phyloP scores from a whole-genome alignment of 2,888 invertebrate genomes.

The Agrotis ipsilon region DNA sequence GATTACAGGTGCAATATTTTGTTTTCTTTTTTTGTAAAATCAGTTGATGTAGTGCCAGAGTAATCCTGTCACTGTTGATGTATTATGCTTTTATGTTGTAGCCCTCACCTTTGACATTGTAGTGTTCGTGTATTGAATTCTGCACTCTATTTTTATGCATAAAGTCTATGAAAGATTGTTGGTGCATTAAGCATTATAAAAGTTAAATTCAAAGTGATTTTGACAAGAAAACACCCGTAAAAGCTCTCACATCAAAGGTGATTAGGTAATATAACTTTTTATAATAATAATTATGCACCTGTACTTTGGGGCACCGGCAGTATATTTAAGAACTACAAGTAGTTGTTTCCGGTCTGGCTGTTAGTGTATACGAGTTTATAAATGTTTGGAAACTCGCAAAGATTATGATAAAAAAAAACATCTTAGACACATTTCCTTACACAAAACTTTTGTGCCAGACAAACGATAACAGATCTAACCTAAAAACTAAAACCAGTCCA shows the following conservation, averaged over 20 bases:
- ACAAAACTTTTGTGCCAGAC: too few species aligned
- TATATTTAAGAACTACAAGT: too few species aligned
- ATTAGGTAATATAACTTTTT: too few species aligned
- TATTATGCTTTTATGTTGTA: slow-evolving; percentile 34
- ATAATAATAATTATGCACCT: too few species aligned
- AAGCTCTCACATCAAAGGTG: neutral
- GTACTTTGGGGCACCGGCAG: too few species aligned
- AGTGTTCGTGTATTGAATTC: neutral
- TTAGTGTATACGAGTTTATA: too few species aligned
- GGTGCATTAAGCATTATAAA: neutral
- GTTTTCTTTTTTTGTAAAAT: slow-evolving; percentile 5
- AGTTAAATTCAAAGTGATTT: neutral
- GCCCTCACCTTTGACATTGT: slow-evolving; percentile 3
- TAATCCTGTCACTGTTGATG: slow-evolving; percentile 31
- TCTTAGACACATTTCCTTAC: too few species aligned
- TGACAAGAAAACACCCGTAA: neutral
- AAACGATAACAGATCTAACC: too few species aligned
- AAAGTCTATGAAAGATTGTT: neutral
- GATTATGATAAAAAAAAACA: too few species aligned
- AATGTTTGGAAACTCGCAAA: too few species aligned
- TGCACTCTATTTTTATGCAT: neutral
- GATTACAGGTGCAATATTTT: too few species aligned
- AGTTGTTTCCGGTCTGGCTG: too few species aligned
- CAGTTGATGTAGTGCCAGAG: slow-evolving; percentile 14
- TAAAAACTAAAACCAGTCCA: neutral